These are phyloP conservation scores for Lates japonicus DNA, from an alignment of 2,797 vertebrate species.

Conservation along the genomic window DNA sequence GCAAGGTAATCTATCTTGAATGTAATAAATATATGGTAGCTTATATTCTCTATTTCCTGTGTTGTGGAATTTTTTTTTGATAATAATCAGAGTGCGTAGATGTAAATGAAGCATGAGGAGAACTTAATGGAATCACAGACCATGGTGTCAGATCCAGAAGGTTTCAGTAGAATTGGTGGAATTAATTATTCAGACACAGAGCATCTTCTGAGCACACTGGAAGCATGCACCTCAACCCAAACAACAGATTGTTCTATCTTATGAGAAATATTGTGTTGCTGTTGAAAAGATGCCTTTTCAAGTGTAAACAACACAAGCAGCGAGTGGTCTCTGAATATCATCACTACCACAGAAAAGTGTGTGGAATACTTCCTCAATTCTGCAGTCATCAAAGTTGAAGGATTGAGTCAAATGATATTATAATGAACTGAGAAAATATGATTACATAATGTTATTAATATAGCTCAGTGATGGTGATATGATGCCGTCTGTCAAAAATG, in stretches of 20 bases:
- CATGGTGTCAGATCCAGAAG: conserved; percentile 37
- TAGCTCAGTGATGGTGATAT: background rate
- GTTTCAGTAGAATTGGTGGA: conserved; percentile 34
- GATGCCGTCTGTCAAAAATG: conserved; percentile 6
- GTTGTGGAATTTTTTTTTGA: conserved; percentile 20
- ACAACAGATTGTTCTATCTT: conserved; percentile 32
- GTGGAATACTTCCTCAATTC: background rate
- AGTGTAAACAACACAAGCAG: conserved; percentile 29
- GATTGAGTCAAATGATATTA: conserved; percentile 5
- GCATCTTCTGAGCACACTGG: conserved; percentile 37
- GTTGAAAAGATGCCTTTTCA: conserved; percentile 32
- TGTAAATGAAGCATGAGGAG: conserved; percentile 52
- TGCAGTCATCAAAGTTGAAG: background rate
- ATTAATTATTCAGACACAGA: conserved; percentile 57
- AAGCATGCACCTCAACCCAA: conserved; percentile 21
- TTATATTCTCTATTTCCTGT: background rate
- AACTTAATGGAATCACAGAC: conserved; percentile 43
- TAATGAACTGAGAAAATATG: background rate
- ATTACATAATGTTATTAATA: background rate
- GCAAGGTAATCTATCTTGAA: background rate
- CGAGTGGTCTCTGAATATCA: conserved; percentile 22
- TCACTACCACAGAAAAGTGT: background rate
- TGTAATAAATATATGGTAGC: background rate
- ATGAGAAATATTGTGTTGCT: conserved; percentile 19
- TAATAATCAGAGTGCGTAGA: conserved; percentile 25